Percentiles rank a stretch among this genome's conserved stretches.
Conservation (phyloP, 2,888 invertebrate genomes). For the Mimas tiliae region DNA sequence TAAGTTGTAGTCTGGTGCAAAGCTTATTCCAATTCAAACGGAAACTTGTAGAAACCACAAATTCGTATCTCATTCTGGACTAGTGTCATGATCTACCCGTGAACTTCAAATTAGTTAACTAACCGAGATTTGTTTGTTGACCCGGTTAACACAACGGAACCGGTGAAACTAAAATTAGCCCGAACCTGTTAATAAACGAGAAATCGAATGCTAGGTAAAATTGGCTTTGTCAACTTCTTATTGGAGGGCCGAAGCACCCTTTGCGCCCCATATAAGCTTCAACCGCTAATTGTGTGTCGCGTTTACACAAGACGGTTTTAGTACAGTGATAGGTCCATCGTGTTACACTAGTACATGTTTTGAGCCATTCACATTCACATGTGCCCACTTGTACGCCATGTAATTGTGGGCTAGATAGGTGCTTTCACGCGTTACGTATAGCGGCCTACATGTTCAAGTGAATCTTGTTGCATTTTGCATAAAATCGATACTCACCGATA, state of each 20-base stretch:
- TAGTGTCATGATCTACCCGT: slow-evolving; percentile 49
- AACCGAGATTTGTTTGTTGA: slow-evolving; percentile 62
- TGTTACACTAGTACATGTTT: slow-evolving; percentile 53
- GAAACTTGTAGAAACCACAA: slow-evolving; percentile 36
- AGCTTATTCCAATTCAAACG: not conserved
- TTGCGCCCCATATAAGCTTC: slow-evolving; percentile 47
- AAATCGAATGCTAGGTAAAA: slow-evolving; percentile 60
- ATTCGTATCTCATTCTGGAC: slow-evolving; percentile 36
- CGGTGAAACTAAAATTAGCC: slow-evolving; percentile 59
- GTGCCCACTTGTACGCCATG: slow-evolving; percentile 61
- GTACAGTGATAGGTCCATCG: slow-evolving; percentile 50
- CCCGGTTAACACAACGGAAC: slow-evolving; percentile 60
- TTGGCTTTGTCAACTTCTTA: slow-evolving; percentile 67
- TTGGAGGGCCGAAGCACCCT: slow-evolving; percentile 42
- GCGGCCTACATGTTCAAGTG: slow-evolving; percentile 72
- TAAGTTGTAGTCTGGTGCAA: not conserved
- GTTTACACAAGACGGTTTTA: slow-evolving; percentile 59
- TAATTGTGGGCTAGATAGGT: slow-evolving; percentile 74
- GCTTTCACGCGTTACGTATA: slow-evolving; percentile 62
- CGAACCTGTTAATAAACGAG: slow-evolving; percentile 62
- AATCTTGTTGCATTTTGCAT: slow-evolving; percentile 85
- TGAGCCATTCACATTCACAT: slow-evolving; percentile 64
- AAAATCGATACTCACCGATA: slow-evolving; percentile 84
- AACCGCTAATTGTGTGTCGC: slow-evolving; percentile 67
- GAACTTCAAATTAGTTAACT: slow-evolving; percentile 62